Percentiles rank a stretch among this genome's conserved stretches.
These are phyloP conservation scores for Physella acuta DNA, from an alignment of 1,140 invertebrate species.

Conservation along the genomic window DNA sequence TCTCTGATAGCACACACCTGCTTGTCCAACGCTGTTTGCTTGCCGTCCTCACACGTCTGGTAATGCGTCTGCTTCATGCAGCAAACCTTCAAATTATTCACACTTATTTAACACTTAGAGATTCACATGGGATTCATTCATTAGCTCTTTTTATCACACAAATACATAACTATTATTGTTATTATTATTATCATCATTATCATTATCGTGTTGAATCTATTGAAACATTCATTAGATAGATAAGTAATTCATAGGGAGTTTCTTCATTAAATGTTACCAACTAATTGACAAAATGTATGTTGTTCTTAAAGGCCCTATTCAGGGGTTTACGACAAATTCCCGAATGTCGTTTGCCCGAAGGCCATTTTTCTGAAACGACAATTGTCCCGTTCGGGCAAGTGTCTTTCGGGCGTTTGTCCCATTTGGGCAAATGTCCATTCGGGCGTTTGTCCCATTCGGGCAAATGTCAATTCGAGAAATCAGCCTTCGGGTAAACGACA, in stretches of 20 bases:
- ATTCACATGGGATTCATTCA: background rate
- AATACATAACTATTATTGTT: background rate
- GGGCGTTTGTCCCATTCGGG: too few relatives aligned
- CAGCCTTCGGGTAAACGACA: too few relatives aligned
- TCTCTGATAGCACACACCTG: conserved; percentile 45
- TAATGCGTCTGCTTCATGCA: conserved; percentile 52
- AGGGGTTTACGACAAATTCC: too few relatives aligned
- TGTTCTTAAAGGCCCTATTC: too few relatives aligned
- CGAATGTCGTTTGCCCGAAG: too few relatives aligned
- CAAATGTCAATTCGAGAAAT: too few relatives aligned
- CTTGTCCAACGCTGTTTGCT: conserved; percentile 40
- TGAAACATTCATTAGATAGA: background rate
- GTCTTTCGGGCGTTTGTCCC: too few relatives aligned
- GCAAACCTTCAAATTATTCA: conserved; percentile 42
- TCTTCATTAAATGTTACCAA: background rate
- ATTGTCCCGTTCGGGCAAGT: too few relatives aligned
- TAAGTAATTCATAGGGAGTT: background rate
- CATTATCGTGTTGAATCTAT: background rate
- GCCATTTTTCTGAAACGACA: too few relatives aligned
- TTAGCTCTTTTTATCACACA: background rate
- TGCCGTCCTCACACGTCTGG: conserved; percentile 46
- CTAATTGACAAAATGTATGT: too few relatives aligned
- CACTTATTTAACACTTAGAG: background rate
- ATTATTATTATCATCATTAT: background rate
- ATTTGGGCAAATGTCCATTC: too few relatives aligned